Conservation (phyloP, 2,113 vertebrate genomes). For the Marcusenius ussheri region DNA sequence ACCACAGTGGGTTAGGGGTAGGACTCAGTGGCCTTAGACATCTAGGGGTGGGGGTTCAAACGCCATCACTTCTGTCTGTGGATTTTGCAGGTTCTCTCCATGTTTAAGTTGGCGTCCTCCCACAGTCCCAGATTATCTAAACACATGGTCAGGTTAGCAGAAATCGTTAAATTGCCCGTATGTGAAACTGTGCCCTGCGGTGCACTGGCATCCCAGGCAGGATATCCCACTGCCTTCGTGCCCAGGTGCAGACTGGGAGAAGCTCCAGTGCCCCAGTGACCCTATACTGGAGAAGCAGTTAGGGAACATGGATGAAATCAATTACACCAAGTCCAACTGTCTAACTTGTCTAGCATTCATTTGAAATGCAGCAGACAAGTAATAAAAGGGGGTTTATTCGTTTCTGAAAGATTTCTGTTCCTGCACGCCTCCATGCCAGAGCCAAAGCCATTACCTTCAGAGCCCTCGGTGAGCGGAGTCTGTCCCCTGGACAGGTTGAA, state of each 20-base stretch:
- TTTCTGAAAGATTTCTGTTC: background rate
- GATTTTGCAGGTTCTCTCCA: background rate
- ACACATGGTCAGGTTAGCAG: background rate
- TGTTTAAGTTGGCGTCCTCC: background rate
- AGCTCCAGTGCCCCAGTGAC: background rate
- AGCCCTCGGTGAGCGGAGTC: constrained; percentile 90
- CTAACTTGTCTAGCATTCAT: background rate
- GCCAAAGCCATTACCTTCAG: constrained; percentile 68
- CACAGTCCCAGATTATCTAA: background rate
- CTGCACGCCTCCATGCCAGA: background rate
- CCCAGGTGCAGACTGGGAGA: background rate
- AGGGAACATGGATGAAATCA: background rate
- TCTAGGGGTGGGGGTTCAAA: background rate
- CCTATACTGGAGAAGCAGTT: background rate
- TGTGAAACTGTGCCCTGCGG: background rate
- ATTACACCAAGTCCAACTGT: background rate
- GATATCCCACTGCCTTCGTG: background rate
- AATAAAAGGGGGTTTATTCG: background rate
- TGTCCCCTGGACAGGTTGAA: constrained; percentile 94
- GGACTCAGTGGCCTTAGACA: background rate
- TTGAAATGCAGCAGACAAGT: background rate
- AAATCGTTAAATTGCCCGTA: background rate
- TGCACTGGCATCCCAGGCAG: background rate
- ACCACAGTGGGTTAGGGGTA: background rate
- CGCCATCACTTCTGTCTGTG: background rate